These are phyloP conservation scores for Sarcophaga rosellei DNA, from an alignment of 2,888 invertebrate species.

Conservation along the genomic window DNA sequence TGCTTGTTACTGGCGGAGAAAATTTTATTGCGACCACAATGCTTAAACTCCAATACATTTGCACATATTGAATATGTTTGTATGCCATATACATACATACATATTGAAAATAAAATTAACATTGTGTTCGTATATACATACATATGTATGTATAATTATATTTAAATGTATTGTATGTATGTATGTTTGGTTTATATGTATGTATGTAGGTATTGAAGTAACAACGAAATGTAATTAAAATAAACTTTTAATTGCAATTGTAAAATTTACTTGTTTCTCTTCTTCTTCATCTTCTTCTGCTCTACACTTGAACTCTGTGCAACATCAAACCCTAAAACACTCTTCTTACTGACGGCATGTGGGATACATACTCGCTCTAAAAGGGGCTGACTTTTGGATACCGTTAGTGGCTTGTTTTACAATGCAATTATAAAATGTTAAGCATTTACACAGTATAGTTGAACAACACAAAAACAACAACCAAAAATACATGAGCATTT, in stretches of 20 bases:
- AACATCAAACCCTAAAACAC: conserved; percentile 4
- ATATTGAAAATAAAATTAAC: neutral
- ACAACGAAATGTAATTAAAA: conserved; percentile 60
- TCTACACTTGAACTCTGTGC: conserved; percentile 20
- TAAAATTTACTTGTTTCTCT: conserved; percentile 48
- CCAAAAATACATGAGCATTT: neutral
- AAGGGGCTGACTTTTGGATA: neutral
- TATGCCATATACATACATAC: neutral
- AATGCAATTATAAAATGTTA: conserved; percentile 62
- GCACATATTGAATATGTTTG: neutral
- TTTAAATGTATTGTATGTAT: no score
- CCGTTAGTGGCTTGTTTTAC: conserved; percentile 47
- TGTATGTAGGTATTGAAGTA: conserved; percentile 2
- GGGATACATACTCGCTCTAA: neutral
- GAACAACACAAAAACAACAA: neutral
- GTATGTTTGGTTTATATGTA: neutral
- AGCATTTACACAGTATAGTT: neutral
- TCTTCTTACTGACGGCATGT: no score
- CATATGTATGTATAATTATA: no score
- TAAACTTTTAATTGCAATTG: conserved; percentile 58
- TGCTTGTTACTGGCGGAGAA: conserved; percentile 25
- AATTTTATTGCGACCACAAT: conserved; percentile 57
- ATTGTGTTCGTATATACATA: no score
- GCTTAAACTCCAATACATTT: neutral
- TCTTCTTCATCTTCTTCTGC: neutral